These are phyloP conservation scores for Collichthys lucidus DNA, from an alignment of 2,113 vertebrate species.

Conservation along the genomic window DNA sequence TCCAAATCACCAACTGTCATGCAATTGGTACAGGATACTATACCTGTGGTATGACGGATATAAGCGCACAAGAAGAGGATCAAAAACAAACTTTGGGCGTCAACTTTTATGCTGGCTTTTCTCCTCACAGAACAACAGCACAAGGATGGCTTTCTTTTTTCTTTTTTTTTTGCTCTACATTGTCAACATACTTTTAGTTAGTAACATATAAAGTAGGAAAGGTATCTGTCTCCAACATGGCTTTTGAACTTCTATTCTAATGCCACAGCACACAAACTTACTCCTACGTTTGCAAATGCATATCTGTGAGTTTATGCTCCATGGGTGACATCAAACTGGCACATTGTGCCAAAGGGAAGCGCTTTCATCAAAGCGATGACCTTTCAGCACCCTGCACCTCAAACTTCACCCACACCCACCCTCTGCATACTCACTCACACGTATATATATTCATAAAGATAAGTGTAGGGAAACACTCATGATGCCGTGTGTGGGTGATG, in stretches of 20 bases:
- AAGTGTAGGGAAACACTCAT: background rate
- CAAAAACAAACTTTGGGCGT: background rate
- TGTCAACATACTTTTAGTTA: constrained; percentile 11
- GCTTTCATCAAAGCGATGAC: constrained; percentile 60
- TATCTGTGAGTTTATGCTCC: constrained; percentile 33
- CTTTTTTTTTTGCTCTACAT: background rate
- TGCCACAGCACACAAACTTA: background rate
- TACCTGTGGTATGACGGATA: too few relatives aligned
- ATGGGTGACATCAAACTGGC: constrained; percentile 54
- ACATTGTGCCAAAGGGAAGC: constrained; percentile 35
- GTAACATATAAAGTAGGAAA: background rate
- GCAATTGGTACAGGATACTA: too few relatives aligned
- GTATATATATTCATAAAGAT: background rate
- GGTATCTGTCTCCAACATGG: background rate
- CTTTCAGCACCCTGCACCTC: constrained; percentile 36
- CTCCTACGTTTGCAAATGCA: constrained; percentile 34
- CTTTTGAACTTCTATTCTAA: constrained; percentile 33
- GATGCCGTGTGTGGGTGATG: background rate
- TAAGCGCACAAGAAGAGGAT: background rate
- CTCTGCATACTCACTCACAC: background rate
- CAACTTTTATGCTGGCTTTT: too few relatives aligned
- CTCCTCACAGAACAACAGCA: too few relatives aligned
- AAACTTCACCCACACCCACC: constrained; percentile 9
- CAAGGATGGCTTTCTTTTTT: background rate
- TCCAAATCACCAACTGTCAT: too few relatives aligned